Evolutionary conservation across 2,797 vertebrate species (phyloP), one percentile per base, ranked within the genome.

Genomic region (Aplochiton taeniatus): DNA sequence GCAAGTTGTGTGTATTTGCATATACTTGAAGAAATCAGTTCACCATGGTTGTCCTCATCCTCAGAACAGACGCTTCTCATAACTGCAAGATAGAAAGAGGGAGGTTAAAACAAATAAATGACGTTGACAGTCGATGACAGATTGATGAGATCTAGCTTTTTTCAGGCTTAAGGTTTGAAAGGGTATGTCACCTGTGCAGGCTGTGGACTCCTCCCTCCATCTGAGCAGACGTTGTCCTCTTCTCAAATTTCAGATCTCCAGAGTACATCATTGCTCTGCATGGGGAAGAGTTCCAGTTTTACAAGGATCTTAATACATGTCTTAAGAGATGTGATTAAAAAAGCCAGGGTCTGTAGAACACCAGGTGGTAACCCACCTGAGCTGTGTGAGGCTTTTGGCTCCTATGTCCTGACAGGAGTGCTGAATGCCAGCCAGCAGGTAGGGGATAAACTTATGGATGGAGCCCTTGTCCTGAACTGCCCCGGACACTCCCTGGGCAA

Each of bases 361-460:
- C 46, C 18, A 44, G n/a, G 11, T 19, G 12, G 9, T 31, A 4
- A 47, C 88, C 82, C 86, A 98, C 98, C 98, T 90, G 77, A 99
- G 92, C 89, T 96, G 96, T 10, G 96, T 98, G 80, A 99, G 88
- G 80, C 96, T 98, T 89, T 98, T 98, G 70, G 96, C 78, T 59
- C 98, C 97, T 12, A 99, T 98, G 82, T 99, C 98, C 84, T 99
- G 98, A 81, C 97, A 99, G 70, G 96, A 96, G 85, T 98, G 96
- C 88, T 98, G 98, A 79, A 96, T 95, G 64, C 97, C 98, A 59
- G 94, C 95, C 65, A 98, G 93, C 82, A 99, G 88, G 90, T 99
- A 99, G 0, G 98, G 97, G 63, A 98, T 88, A 73, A 98, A 99
- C 83, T 97, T 97, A 84, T 99, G 96, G 87, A 99, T 96, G 78